These are phyloP conservation scores for Megamerina dolium DNA, from an alignment of 2,888 invertebrate species.

Conservation along the genomic window DNA sequence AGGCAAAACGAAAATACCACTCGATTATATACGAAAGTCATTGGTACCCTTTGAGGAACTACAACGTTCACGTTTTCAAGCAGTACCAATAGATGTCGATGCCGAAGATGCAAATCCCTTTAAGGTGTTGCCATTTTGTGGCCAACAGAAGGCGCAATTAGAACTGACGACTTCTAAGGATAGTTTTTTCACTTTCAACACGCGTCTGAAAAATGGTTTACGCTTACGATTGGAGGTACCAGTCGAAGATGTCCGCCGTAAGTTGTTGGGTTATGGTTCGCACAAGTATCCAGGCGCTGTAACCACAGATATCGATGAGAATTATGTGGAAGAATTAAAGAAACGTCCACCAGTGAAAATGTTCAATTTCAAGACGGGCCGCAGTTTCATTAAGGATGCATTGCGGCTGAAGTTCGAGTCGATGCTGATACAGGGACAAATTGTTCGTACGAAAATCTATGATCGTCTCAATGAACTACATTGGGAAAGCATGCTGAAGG, in stretches of 20 bases:
- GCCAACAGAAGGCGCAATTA: constrained; percentile 40
- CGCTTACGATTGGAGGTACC: constrained; percentile 42
- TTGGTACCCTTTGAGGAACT: constrained; percentile 46
- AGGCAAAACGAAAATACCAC: constrained; percentile 41
- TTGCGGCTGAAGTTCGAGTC: constrained; percentile 44
- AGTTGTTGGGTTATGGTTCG: constrained; percentile 31
- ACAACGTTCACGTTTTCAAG: constrained; percentile 38
- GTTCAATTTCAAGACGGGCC: constrained; percentile 38
- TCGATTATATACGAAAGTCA: constrained; percentile 44
- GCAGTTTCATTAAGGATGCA: constrained; percentile 36
- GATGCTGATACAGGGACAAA: constrained; percentile 41
- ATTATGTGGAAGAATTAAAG: constrained; percentile 42
- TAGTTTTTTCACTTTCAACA: constrained; percentile 41
- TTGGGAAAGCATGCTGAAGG: constrained; percentile 35
- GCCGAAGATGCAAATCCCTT: constrained; percentile 40
- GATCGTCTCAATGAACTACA: constrained; percentile 39
- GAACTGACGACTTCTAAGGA: constrained; percentile 33
- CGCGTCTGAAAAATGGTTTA: constrained; percentile 38
- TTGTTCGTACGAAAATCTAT: constrained; percentile 40
- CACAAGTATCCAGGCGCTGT: constrained; percentile 34
- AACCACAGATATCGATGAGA: constrained; percentile 45
- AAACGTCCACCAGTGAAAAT: constrained; percentile 35
- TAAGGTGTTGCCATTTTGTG: constrained; percentile 40
- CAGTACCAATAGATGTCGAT: constrained; percentile 32
- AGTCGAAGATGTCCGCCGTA: constrained; percentile 29